A percentile compares a stretch with the other conserved stretches of the same genome.
Evolutionary conservation across 2,797 vertebrate genomes (phyloP).

Genomic region (Galago senegalensis): DNA sequence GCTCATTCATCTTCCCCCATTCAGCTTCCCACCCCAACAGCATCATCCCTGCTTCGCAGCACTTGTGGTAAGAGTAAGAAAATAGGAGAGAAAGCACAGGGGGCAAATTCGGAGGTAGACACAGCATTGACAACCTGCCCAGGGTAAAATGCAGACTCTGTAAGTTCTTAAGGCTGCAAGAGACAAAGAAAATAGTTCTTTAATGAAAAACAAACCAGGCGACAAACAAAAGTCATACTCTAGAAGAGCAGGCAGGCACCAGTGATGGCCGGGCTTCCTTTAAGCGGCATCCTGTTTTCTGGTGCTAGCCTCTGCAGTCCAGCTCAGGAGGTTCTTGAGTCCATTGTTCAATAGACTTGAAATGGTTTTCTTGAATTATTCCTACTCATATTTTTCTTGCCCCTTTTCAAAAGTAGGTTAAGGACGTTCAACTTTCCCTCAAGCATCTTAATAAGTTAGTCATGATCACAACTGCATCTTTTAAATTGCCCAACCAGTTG

Average conservation of each 20-base stretch:
- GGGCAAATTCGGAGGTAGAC: neutral
- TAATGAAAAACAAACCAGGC: slow-evolving; percentile 38
- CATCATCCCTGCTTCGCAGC: neutral
- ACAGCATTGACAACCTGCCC: neutral
- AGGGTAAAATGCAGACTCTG: neutral
- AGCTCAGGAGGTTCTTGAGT: slow-evolving; percentile 14
- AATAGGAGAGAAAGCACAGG: neutral
- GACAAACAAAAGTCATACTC: neutral
- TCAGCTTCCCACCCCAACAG: neutral
- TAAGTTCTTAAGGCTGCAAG: neutral
- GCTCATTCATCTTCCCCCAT: slow-evolving; percentile 21
- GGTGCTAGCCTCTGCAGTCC: neutral
- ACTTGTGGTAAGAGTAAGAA: neutral
- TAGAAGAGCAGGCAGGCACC: neutral
- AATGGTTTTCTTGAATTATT: slow-evolving; percentile 60
- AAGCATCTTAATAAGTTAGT: slow-evolving; percentile 80
- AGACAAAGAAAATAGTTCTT: slow-evolving; percentile 65
- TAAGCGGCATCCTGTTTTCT: neutral
- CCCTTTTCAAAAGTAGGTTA: slow-evolving; percentile 78
- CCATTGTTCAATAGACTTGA: slow-evolving; percentile 64
- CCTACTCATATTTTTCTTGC: slow-evolving; percentile 60
- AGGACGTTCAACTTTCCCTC: slow-evolving; percentile 68
- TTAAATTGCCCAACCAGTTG: slow-evolving; percentile 81
- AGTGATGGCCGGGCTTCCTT: neutral
- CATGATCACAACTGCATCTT: slow-evolving; percentile 75